Evolutionary conservation across 2,888 invertebrate genomes (phyloP), one percentile per base, ranked within the genome.

Genomic region (Odontothrips loti): DNA sequence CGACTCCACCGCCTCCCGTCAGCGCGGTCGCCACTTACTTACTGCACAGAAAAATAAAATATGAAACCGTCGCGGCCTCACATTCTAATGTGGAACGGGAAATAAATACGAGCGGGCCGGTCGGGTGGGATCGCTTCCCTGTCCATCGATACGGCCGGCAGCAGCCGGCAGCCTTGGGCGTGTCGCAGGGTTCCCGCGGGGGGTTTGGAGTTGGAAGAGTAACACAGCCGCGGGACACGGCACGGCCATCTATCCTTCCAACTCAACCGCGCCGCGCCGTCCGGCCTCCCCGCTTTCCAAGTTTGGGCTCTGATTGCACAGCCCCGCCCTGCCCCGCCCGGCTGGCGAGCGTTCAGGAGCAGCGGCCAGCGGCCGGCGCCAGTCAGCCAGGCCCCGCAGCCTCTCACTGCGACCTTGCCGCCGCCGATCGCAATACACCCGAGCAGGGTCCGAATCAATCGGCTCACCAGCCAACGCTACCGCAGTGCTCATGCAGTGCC

Each of bases 381-480:
- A 12, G 48, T 12, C 48, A 1, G 6, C 15, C 51, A 1, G 51
- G 6, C 51, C 17, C 51, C n/a, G n/a, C n/a, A 58, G 68, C 68
- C 68, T 1, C 68, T 75, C 68, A 27, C 68, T 27, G 68, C 68
- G 68, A 75, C 68, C 27, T 75, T 75, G 68, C 68, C 68, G 23
- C 68, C 68, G 23, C 27, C 34, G 34, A 23, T 27, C 68, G 27
- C 27, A n/a, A 4, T 15, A 58, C 11, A n/a, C 58, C 58, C 10
- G 20, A 17, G n/a, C n/a, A n/a, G 58, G 58, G 6, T 11, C 58
- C 15, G n/a, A 17, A 58, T 58, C 58, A 58, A 58, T 58, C 58
- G 17, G 58, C 17, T 12, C 58, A 17, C 15, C 20, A 58, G 58
- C 58, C 17, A 58, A 43, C 34, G 34, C 34, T 43, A 43, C 34